Conservation (phyloP, 2,888 invertebrate species). For the Drosophila histrio region DNA sequence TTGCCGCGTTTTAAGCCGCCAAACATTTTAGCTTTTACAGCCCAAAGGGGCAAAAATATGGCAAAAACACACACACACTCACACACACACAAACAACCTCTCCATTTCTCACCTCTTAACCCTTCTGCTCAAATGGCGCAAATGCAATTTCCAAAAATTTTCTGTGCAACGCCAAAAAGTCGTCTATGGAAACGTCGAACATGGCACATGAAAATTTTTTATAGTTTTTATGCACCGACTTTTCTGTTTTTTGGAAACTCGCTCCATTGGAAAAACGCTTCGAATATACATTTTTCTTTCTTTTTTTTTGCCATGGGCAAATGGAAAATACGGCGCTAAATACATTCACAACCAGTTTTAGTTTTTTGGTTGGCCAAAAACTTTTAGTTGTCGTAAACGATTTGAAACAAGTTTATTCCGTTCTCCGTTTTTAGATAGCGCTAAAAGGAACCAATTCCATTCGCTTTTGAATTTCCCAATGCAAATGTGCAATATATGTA, state of each 20-base stretch:
- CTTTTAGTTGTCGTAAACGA: constrained; percentile 51
- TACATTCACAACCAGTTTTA: constrained; percentile 19
- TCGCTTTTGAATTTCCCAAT: not conserved
- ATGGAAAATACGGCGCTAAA: constrained; percentile 30
- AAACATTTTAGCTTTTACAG: constrained; percentile 70
- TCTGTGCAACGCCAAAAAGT: constrained; percentile 49
- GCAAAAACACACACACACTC: constrained; percentile 14
- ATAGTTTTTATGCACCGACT: constrained; percentile 34
- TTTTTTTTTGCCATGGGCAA: constrained; percentile 17
- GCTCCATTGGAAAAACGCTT: constrained; percentile 22
- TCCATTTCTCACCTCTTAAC: not conserved
- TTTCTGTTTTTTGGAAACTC: constrained; percentile 17
- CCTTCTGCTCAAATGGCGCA: constrained; percentile 19
- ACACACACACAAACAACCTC: not conserved
- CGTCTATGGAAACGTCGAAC: constrained; percentile 41
- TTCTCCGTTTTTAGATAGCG: constrained; percentile 25
- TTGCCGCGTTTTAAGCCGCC: constrained; percentile 65
- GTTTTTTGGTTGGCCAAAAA: constrained; percentile 27
- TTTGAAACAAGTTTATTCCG: constrained; percentile 35
- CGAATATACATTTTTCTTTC: constrained; percentile 18
- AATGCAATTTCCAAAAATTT: constrained; percentile 60
- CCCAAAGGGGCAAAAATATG: constrained; percentile 55
- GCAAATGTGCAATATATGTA: not conserved
- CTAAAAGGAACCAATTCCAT: constrained; percentile 13
- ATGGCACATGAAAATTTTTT: constrained; percentile 56